Evolutionary conservation across 1,140 invertebrate species (phyloP).

Genomic region (Arion vulgaris): DNA sequence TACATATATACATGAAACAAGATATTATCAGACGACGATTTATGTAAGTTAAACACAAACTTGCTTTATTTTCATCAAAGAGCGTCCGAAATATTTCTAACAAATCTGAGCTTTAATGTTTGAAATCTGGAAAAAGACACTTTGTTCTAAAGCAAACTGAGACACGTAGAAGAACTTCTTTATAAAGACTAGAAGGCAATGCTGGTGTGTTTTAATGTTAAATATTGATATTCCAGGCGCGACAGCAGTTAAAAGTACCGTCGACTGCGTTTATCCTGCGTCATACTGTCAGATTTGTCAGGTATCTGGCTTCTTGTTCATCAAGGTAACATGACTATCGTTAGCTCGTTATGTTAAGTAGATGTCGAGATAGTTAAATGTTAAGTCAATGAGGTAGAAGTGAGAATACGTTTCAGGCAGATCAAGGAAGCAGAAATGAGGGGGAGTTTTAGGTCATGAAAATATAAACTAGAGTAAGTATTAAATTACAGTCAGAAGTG

Average conservation of each 20-base stretch:
- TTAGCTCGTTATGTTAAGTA: neutral
- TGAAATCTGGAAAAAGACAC: neutral
- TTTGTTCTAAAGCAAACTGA: neutral
- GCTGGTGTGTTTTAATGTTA: neutral
- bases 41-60: neutral
- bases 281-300: neutral
- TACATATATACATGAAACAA: neutral
- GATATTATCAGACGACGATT: neutral
- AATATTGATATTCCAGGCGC: conserved; percentile 8
- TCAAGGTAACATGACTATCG: neutral
- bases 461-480: no score
- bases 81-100: neutral
- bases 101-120: neutral
- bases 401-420: neutral
- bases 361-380: no score
- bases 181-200: neutral
- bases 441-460: no score
- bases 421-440: no score
- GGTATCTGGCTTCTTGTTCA: neutral
- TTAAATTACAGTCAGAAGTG: no score
- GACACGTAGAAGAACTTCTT: neutral
- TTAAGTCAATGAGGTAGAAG: no score
- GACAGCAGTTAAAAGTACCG: neutral
- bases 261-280: neutral
- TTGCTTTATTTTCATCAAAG: neutral